A percentile compares a stretch with the other conserved stretches of the same genome.
Conservation (phyloP, 2,113 vertebrate species). For the Sciurus niger region DNA sequence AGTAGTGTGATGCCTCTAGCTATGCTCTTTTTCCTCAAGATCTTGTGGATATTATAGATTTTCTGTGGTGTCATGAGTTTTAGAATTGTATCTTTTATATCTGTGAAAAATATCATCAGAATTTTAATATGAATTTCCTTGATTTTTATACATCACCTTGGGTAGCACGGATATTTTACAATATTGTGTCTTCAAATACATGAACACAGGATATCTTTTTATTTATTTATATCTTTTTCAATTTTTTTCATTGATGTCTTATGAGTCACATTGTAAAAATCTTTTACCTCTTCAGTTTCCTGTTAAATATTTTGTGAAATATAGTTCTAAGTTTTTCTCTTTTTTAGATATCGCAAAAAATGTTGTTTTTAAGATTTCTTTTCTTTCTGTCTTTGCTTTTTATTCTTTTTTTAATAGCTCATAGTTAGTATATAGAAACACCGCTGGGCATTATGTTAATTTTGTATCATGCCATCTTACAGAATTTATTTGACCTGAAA, state of each 20-base stretch:
- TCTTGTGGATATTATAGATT: not conserved
- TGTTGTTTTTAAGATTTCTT: not conserved
- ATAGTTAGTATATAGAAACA: not conserved
- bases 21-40: too few species aligned
- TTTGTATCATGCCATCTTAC: not conserved
- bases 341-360: not conserved
- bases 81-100: too few species aligned
- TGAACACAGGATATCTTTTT: not conserved
- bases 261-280: not conserved
- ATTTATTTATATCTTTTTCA: not conserved
- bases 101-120: too few species aligned
- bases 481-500: not conserved
- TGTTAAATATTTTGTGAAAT: not conserved
- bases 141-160: not conserved
- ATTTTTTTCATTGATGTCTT: not conserved
- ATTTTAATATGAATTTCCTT: not conserved
- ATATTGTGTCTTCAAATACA: not conserved
- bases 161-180: not conserved
- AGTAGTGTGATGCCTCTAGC: not conserved
- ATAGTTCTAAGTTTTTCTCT: not conserved
- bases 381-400: too few species aligned
- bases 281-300: not conserved
- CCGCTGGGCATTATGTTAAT: not conserved
- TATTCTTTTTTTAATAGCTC: not conserved
- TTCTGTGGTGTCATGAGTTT: not conserved